phyloP scores from a whole-genome alignment of 2,113 vertebrate species.

The Trinectes maculatus region DNA sequence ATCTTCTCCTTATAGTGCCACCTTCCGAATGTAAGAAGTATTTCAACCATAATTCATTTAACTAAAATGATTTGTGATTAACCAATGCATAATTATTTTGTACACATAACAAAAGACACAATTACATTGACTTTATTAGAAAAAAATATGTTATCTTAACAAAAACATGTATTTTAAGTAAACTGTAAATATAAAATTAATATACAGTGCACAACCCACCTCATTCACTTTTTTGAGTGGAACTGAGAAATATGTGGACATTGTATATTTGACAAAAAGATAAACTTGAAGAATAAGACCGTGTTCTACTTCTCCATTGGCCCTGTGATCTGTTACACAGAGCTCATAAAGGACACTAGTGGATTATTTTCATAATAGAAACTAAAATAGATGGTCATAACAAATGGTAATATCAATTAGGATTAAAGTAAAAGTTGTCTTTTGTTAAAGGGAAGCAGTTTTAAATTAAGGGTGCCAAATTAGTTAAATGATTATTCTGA shows the following conservation, averaged over 20 bases:
- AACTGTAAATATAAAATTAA: too few relatives aligned
- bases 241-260: conserved; percentile 7
- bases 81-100: too few relatives aligned
- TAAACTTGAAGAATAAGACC: conserved; percentile 27
- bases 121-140: too few relatives aligned
- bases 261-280: conserved; percentile 33
- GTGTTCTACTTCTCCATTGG: not conserved
- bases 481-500: too few relatives aligned
- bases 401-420: not conserved
- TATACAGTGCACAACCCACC: too few relatives aligned
- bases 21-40: too few relatives aligned
- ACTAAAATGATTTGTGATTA: too few relatives aligned
- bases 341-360: not conserved
- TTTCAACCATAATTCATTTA: too few relatives aligned
- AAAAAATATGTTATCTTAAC: too few relatives aligned
- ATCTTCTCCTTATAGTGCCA: too few relatives aligned
- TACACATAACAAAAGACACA: too few relatives aligned
- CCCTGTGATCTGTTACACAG: not conserved
- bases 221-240: not conserved
- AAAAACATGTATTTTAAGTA: too few relatives aligned
- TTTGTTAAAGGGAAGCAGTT: not conserved
- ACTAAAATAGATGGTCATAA: not conserved
- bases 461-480: not conserved
- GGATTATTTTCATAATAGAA: not conserved
- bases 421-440: not conserved